phyloP scores from a whole-genome alignment of 2,113 vertebrate genomes.

The Oreochromis aureus region DNA sequence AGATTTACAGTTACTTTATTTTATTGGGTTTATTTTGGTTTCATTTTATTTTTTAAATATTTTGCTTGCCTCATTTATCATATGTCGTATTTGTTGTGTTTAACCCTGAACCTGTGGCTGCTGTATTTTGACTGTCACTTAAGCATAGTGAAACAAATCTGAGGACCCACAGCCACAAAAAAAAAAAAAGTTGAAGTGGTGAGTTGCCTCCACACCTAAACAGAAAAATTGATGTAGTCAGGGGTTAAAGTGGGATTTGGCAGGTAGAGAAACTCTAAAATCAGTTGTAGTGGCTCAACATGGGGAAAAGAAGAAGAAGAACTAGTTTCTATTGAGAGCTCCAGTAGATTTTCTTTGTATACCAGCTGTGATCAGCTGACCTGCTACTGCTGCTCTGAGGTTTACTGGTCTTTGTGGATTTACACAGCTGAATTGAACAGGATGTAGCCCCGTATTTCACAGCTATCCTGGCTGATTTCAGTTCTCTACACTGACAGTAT shows the following conservation, averaged over 20 bases:
- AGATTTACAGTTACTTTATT: neutral
- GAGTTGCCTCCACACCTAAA: neutral
- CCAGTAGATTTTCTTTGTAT: neutral
- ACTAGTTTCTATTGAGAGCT: neutral
- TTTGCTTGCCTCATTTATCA: neutral
- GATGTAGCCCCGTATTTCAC: neutral
- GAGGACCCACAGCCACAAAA: neutral
- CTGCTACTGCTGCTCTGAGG: neutral
- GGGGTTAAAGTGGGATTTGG: neutral
- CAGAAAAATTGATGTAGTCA: neutral
- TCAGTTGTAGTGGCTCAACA: neutral
- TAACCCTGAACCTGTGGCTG: neutral
- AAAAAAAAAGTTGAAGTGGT: neutral
- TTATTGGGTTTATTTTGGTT: neutral
- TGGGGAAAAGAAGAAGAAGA: neutral
- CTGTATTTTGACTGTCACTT: neutral
- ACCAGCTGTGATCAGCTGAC: neutral
- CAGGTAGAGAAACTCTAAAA: neutral
- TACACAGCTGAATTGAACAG: neutral
- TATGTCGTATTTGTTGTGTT: neutral
- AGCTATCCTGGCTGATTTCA: neutral
- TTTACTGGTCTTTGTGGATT: neutral
- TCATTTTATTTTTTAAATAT: neutral
- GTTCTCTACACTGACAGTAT: neutral
- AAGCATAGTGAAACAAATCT: neutral